Conservation (phyloP, 2,113 vertebrate species). For the Patagioenas fasciata region DNA sequence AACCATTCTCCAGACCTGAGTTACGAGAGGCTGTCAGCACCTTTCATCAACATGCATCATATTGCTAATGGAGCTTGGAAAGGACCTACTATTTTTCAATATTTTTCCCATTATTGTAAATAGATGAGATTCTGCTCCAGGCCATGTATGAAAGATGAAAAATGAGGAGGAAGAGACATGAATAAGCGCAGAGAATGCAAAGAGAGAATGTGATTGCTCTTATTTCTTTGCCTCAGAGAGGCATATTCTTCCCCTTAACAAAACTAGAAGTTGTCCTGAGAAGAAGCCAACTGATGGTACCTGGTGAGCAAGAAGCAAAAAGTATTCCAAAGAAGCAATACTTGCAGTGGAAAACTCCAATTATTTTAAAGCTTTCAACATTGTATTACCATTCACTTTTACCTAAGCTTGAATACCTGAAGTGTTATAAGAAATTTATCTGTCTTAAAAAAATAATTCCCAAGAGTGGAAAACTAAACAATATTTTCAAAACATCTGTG, state of each 20-base stretch:
- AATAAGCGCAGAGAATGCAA: neutral
- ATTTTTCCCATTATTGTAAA: constrained; percentile 58
- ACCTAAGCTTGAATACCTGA: neutral
- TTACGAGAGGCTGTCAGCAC: neutral
- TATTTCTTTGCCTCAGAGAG: neutral
- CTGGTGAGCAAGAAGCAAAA: neutral
- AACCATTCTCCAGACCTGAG: neutral
- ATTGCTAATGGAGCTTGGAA: constrained; percentile 30
- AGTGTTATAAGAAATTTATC: neutral
- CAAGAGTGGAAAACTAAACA: neutral
- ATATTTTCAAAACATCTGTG: neutral
- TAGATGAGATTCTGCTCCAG: constrained; percentile 56
- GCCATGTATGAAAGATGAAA: constrained; percentile 50
- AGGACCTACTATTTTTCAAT: constrained; percentile 56
- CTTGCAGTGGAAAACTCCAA: neutral
- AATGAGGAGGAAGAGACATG: constrained; percentile 41
- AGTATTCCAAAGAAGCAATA: neutral
- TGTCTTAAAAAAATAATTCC: neutral
- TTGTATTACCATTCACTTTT: neutral
- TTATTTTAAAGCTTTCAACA: neutral
- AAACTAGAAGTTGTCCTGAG: neutral
- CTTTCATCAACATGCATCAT: constrained; percentile 42
- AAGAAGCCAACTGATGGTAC: neutral
- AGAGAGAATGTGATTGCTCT: neutral
- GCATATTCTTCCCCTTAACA: neutral